Conservation (phyloP, 2,113 vertebrate genomes). For the Misgurnus anguillicaudatus region DNA sequence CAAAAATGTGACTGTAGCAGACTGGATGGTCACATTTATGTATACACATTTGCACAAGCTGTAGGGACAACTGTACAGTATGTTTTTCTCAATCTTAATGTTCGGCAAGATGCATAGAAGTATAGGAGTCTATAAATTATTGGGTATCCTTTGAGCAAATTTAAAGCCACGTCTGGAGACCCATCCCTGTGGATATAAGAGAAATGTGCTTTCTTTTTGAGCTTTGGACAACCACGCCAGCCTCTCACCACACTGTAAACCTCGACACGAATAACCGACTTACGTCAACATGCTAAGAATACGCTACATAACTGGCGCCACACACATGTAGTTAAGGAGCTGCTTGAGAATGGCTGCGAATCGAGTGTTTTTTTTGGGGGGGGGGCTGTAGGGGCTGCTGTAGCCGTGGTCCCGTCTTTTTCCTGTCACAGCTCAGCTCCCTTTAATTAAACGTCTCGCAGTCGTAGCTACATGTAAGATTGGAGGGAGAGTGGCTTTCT, state of each 20-base stretch:
- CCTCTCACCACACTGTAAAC: slow-evolving; percentile 9
- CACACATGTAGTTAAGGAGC: not conserved
- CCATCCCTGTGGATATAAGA: slow-evolving; percentile 35
- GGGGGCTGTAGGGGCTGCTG: slow-evolving; percentile 54
- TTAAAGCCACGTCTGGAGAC: slow-evolving; percentile 51
- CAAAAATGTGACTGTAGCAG: too few relatives aligned
- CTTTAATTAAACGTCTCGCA: slow-evolving; percentile 64
- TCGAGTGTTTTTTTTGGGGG: slow-evolving; percentile 55
- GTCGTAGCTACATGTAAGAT: slow-evolving; percentile 61
- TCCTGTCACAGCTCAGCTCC: slow-evolving; percentile 69
- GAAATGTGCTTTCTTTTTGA: slow-evolving; percentile 35
- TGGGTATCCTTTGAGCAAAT: slow-evolving; percentile 46
- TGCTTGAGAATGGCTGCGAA: slow-evolving; percentile 39
- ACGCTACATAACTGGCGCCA: not conserved
- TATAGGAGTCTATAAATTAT: slow-evolving; percentile 47
- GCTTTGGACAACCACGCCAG: not conserved
- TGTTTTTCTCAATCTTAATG: slow-evolving; percentile 38
- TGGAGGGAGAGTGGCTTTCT: slow-evolving; percentile 49
- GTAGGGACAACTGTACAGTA: too few relatives aligned
- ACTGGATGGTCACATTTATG: too few relatives aligned
- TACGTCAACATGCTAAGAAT: slow-evolving; percentile 34
- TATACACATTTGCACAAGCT: too few relatives aligned
- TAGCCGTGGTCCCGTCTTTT: slow-evolving; percentile 57
- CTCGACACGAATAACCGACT: slow-evolving; percentile 19
- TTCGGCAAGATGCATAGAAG: slow-evolving; percentile 44